A percentile compares a stretch with the other conserved stretches of the same genome.
Evolutionary conservation across 2,113 vertebrate genomes (phyloP).

Genomic region (Myodes glareolus): DNA sequence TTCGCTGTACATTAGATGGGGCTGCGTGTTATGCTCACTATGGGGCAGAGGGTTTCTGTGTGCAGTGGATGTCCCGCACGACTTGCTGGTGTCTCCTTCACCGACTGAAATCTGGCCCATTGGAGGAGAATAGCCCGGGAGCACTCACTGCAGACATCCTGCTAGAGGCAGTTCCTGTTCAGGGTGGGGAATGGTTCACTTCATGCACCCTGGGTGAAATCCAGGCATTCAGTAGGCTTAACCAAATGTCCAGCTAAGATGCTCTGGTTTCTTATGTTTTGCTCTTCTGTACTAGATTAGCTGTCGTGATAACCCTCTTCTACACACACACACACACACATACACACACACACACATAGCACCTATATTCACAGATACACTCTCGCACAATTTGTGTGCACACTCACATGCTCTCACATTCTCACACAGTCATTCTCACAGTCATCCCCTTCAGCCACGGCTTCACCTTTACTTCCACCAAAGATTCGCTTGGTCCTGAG

Average conservation of each 20-base stretch:
- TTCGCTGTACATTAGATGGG: neutral
- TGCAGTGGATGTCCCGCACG: neutral
- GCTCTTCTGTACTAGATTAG: neutral
- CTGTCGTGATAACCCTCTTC: neutral
- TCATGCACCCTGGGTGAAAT: neutral
- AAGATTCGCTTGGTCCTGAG: slow-evolving; percentile 23
- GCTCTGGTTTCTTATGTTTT: neutral
- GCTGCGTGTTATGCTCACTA: neutral
- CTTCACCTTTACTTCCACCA: slow-evolving; percentile 25
- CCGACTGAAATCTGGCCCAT: neutral
- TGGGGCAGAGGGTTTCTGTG: neutral
- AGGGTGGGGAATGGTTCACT: neutral
- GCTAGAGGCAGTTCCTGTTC: neutral
- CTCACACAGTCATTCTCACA: neutral
- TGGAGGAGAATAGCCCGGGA: neutral
- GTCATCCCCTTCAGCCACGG: neutral
- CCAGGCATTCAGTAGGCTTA: neutral
- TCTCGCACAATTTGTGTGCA: neutral
- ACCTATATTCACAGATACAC: neutral
- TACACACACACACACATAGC: neutral
- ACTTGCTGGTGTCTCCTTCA: neutral
- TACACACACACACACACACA: neutral
- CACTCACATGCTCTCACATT: neutral
- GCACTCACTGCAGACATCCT: neutral
- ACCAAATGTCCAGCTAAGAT: slow-evolving; percentile 1